These are phyloP conservation scores for Puffinus mauretanicus DNA, from an alignment of 2,113 vertebrate species.

Conservation along the genomic window DNA sequence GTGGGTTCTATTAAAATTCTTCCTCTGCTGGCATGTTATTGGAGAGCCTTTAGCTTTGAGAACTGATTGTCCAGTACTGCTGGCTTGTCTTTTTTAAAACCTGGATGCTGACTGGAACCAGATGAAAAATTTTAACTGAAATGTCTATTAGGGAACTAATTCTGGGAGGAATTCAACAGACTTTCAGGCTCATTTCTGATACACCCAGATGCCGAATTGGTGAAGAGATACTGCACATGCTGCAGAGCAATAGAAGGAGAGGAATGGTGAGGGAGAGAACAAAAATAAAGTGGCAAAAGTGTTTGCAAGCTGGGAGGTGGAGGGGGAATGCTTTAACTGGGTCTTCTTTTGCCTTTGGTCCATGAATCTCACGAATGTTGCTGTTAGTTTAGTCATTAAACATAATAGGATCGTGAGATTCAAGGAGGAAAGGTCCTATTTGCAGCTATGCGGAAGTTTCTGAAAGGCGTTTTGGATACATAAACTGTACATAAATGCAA, in stretches of 20 bases:
- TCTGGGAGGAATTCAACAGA: not conserved
- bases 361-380: not conserved
- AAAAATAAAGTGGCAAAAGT: not conserved
- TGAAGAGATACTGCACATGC: not conserved
- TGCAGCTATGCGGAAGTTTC: not conserved
- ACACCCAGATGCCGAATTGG: not conserved
- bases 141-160: not conserved
- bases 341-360: not conserved
- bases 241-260: not conserved
- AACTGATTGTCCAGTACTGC: conserved; percentile 17
- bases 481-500: not conserved
- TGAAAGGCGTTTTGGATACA: not conserved
- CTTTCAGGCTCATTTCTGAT: not conserved
- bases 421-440: not conserved
- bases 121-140: conserved; percentile 46
- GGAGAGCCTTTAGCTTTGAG: conserved; percentile 32
- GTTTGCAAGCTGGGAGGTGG: not conserved
- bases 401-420: not conserved
- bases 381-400: not conserved
- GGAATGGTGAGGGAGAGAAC: not conserved
- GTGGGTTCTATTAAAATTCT: conserved; percentile 57
- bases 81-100: conserved; percentile 15
- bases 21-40: conserved; percentile 27
- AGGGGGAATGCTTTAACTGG: not conserved
- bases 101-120: conserved; percentile 27